A percentile compares a stretch with the other conserved stretches of the same genome.
Conservation (phyloP, 2,113 vertebrate genomes). For the Pardalotus punctatus region DNA sequence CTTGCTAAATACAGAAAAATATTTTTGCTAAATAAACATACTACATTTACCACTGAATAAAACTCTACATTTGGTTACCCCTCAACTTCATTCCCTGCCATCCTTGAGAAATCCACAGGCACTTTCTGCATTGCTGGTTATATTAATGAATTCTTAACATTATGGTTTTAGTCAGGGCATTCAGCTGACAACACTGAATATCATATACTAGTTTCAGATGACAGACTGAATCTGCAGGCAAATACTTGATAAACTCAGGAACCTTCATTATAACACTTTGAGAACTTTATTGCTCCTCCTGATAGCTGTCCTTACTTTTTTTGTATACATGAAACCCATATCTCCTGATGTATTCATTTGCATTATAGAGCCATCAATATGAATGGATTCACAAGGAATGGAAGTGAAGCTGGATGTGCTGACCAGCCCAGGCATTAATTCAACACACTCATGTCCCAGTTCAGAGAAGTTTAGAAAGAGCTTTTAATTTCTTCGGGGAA, state of each 20-base stretch:
- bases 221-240: background rate
- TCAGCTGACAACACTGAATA: background rate
- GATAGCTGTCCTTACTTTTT: background rate
- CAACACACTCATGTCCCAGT: background rate
- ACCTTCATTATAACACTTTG: background rate
- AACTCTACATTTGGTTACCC: background rate
- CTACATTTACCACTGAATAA: background rate
- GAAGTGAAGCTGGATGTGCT: background rate
- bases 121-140: background rate
- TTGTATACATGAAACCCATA: background rate
- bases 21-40: slow-evolving; percentile 13
- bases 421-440: background rate
- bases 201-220: background rate
- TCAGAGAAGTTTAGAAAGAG: background rate
- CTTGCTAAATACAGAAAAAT: slow-evolving; percentile 20
- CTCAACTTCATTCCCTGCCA: background rate
- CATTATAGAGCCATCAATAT: background rate
- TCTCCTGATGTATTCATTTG: background rate
- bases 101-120: background rate
- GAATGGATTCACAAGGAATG: background rate
- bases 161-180: background rate
- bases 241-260: background rate
- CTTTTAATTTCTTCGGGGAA: background rate
- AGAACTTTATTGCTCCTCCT: background rate
- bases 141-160: background rate